Evolutionary conservation across 2,888 invertebrate species (phyloP), one percentile per base, ranked within the genome.

Genomic region (Torymus texanus): DNA sequence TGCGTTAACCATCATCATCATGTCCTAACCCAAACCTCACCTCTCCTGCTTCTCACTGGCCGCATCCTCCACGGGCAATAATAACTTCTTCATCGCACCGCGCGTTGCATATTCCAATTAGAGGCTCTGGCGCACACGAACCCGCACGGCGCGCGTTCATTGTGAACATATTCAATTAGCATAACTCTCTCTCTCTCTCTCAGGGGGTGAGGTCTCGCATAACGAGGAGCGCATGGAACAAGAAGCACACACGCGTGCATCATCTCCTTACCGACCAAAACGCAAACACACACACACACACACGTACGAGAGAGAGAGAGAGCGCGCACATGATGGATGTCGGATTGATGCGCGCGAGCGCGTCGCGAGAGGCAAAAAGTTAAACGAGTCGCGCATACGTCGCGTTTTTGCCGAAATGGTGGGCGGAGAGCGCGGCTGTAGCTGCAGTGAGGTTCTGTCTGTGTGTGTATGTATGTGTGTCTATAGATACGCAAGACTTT

Each of bases 101-200:
- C 29, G 29, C 58, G 73, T 41, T 29, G 67, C 80, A 79, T 83
- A 84, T 85, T 85, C 86, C 86, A 88, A 88, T 88, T 88, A 85
- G 84, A 85, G 80, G 78, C 82, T 41, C 61, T 5, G 29, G 29
- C 29, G 4, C 29, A 29, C 29, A n/a, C n/a, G 29, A 29, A 29
- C 29, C 29, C 29, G 5, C 29, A 5, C n/a, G n/a, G n/a, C n/a
- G 4, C 82, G 80, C 83, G 84, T 66, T 74, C 29, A 66, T 75
- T 71, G 71, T 74, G 71, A 13, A 84, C 85, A 85, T 82, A 85
- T 88, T 88, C 87, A 88, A 88, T 88, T 88, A 88, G 86, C 87
- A 88, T 88, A 88, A 88, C 88, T 88, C 88, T 85, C 85, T 29
- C 29, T 29, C 29, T 29, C 29, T 29, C 29, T 29, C 29, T 29